phyloP scores from a whole-genome alignment of 2,888 invertebrate genomes.

The Noctua fimbriata region DNA sequence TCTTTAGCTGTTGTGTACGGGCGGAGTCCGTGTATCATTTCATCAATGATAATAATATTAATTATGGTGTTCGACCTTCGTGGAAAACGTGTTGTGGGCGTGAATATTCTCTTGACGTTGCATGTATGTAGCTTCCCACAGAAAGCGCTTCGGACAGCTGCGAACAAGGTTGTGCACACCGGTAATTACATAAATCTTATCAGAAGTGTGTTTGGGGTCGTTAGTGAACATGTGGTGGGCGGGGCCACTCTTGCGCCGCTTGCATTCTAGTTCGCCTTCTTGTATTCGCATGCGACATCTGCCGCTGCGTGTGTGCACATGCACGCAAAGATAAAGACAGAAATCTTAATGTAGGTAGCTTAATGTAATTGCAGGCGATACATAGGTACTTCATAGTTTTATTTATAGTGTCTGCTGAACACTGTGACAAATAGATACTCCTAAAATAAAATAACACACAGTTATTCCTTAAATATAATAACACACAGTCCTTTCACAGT shows the following conservation, averaged over 20 bases:
- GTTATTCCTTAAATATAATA: no score
- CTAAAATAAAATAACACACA: background rate
- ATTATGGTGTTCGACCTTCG: background rate
- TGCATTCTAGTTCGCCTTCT: constrained; percentile 5
- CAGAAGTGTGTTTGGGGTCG: constrained; percentile 23
- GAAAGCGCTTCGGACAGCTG: constrained; percentile 89
- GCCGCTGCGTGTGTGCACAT: constrained; percentile 5
- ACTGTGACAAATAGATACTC: background rate
- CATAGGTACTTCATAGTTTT: background rate
- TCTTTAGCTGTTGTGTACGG: background rate
- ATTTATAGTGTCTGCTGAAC: constrained; percentile 2
- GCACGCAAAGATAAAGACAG: background rate
- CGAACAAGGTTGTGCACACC: constrained; percentile 85
- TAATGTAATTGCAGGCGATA: no score
- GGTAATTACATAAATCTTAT: constrained; percentile 68
- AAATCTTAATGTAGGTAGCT: background rate
- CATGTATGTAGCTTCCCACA: constrained; percentile 88
- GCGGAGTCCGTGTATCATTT: background rate
- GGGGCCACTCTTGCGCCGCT: constrained; percentile 17
- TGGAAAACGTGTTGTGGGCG: constrained; percentile 14
- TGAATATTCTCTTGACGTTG: constrained; percentile 2
- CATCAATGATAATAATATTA: background rate
- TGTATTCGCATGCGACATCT: constrained; percentile 26
- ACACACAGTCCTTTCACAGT: background rate
- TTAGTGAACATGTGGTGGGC: constrained; percentile 33